Base-by-base conservation (phyloP, 2,888 invertebrate genomes). In the Brachyopa scutellaris region DNA sequence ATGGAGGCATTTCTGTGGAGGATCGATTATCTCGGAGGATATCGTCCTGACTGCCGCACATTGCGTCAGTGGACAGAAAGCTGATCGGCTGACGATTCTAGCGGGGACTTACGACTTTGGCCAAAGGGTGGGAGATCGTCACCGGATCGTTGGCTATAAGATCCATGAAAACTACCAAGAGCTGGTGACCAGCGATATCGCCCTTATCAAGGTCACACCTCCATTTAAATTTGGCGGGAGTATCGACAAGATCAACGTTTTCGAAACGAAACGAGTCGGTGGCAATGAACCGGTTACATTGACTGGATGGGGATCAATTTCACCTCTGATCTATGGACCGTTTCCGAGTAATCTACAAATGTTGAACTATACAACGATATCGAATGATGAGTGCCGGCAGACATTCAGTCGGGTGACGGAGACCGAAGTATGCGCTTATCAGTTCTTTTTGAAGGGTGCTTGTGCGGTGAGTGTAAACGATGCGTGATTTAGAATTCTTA, bases 401-500 rank as follows among this genome's bases (percentile, higher is more conserved):
- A 84, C 86, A 0, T 88, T 88, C 36, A 82, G 69, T 5, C 85
- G 77, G 31, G 85, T 89, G 1, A 86, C 87, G 0, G 59, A 69
- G 0, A 85, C 86, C 0, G 90, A 90, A 40, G 84, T 90, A 8
- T 90, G 90, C 78, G 89, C 90, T 0, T 80, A 86, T 2, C 87
- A 86, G 73, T 85, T 88, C 4, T 69, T 64, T 1, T 85, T 87
- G 13, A 85, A 86, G 13, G 90, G 90, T 7, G 89, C 90, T 3
- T 90, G 90, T 77, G 88, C 88, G 66, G 89, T 90, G 61, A 86
- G 89, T 85, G n/a, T n/a, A n/a, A n/a, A n/a, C n/a, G n/a, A n/a
- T n/a, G n/a, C n/a, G n/a, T n/a, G n/a, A n/a, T n/a, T n/a, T n/a
- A n/a, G n/a, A n/a, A n/a, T n/a, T n/a, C n/a, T n/a, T n/a, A n/a